Evolutionary conservation across 2,797 vertebrate genomes (phyloP), one percentile per base, ranked within the genome.

Genomic region (Neopelma chrysocephalum): DNA sequence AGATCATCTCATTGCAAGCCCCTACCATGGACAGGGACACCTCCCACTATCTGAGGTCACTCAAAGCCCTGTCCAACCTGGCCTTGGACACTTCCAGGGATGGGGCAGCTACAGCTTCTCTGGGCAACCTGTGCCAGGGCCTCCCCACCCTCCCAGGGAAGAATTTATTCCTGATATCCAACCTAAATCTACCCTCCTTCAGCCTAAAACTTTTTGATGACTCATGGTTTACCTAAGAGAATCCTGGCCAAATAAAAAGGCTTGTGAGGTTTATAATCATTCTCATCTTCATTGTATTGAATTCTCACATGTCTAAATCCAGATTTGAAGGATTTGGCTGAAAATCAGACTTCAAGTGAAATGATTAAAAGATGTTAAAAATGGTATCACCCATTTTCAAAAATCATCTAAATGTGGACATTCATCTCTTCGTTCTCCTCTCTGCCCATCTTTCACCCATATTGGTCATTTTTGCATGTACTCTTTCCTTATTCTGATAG

Each of bases 41-140:
- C 10, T 65, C 17, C 21, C 45, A 32, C 31, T 3, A 2, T 0
- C 2, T 12, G 34, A 66, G 22, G 12, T 2, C 23, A 1, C 0
- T 66, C 11, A 18, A 58, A 57, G 4, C 8, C 8, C 1, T 0
- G 0, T 60, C 12, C 48, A 66, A 0, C 0, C 6, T 66, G 40
- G 7, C 0, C 3, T 54, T 47, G 31, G 6, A 42, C 19, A 36
- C 13, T 72, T 12, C 31, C 66, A 90, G 11, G 15, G 9, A 23
- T 53, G 53, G 11, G 1, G 4, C 34, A 72, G 31, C 40, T 47
- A 36, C 40, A 72, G 15, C 6, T 53, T 53, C 58, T 65, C 21
- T 66, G 58, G 7, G 4, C 0, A 65, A 0, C 12, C 45, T 78
- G 12, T 40, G 15, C 25, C 38, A 58, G 12, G 3, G 1, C 4